Evolutionary conservation across 2,888 invertebrate genomes (phyloP), one percentile per base, ranked within the genome.

Genomic region (Cephus sareptanus): DNA sequence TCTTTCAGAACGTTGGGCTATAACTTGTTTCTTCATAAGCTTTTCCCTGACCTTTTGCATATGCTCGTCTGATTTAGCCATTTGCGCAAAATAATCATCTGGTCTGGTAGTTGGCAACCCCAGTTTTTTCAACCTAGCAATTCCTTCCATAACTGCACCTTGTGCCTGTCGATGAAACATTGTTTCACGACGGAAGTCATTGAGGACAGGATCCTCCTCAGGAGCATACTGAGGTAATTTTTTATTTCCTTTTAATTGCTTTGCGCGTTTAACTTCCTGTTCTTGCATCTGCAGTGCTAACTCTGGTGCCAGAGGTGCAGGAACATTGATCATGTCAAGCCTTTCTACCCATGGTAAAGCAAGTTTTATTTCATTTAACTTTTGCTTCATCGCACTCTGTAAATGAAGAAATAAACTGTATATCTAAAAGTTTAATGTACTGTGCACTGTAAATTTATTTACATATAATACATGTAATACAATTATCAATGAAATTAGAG

Each of bases 51-150:
- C 95, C 92, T 98, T 98, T 88, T 98, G 98, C 99, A 99, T 99
- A 88, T 99, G 99, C 56, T 94, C 95, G 92, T 99, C 99, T 23
- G 97, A 94, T 92, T 99, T 99, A 0, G 98, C 98, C 99, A 99
- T 99, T 93, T 99, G 98, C 0, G 99, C 99, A 92, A 98, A 99
- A 91, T 98, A 99, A 92, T 99, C 99, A 78, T 97, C 97, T 0
- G 99, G 99, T 75, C 96, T 94, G 88, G 95, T 96, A 0, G 98
- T 98, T 0, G 94, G 93, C 74, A 98, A 92, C 33, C 95, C 95
- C 9, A 97, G 90, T 69, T 94, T 94, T 80, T 97, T 96, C 12
- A 99, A 92, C 83, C 94, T 94, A 74, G 95, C 95, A 34, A 99
- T 94, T 0, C 96, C 97, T 82, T 96, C 95, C 35, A 97, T 85